Evolutionary conservation across 64 coral and sea anemone genomes (phyloP).

Genomic region (Stichodactyla mertensii): DNA sequence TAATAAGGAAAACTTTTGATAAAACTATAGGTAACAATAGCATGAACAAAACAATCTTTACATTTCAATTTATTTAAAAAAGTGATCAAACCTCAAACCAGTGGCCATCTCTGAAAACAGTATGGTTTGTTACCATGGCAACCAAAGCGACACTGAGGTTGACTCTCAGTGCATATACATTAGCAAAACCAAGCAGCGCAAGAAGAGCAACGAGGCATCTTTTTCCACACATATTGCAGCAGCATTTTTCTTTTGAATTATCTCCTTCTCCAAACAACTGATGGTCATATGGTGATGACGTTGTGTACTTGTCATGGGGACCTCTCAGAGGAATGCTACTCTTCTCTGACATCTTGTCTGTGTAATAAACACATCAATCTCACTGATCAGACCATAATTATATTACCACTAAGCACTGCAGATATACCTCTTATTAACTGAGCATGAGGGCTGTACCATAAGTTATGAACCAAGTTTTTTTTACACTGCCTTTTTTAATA

Average conservation of each 20-base stretch:
- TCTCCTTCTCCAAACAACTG: conserved; percentile 2
- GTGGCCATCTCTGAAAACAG: conserved; percentile 50
- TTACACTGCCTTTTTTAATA: too few relatives aligned
- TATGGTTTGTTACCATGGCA: conserved; percentile 79
- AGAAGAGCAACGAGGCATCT: conserved; percentile 67
- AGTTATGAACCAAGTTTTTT: too few relatives aligned
- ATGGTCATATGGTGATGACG: neutral
- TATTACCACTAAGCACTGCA: too few relatives aligned
- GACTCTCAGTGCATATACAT: conserved; percentile 84
- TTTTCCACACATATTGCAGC: neutral
- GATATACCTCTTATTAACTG: too few relatives aligned
- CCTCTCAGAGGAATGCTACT: neutral
- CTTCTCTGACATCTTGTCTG: neutral
- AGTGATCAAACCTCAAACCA: conserved; percentile 20
- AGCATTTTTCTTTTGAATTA: neutral
- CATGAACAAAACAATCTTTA: too few relatives aligned
- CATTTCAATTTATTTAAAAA: too few relatives aligned
- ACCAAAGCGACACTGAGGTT: conserved; percentile 89
- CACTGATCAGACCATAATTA: neutral
- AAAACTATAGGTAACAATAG: too few relatives aligned
- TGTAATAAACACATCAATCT: neutral
- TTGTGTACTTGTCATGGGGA: neutral
- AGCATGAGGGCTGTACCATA: too few relatives aligned
- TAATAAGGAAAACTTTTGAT: too few relatives aligned
- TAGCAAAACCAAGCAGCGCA: conserved; percentile 79